Conservation (phyloP, 1,140 invertebrate species). For the Penaeus japonicus region DNA sequence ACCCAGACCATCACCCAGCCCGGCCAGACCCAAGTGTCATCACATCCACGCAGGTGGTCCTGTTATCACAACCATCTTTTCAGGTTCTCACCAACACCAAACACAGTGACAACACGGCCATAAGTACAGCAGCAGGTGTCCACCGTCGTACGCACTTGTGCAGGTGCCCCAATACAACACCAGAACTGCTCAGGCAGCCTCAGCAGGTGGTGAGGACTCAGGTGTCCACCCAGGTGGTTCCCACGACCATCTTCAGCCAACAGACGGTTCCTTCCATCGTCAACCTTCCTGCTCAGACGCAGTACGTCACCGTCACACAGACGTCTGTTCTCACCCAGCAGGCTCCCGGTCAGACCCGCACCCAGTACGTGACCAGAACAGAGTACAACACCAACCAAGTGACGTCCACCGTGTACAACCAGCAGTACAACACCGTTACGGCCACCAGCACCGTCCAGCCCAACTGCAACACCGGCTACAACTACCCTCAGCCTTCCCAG, state of each 20-base stretch:
- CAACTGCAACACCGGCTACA: constrained; percentile 42
- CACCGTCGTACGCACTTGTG: constrained; percentile 37
- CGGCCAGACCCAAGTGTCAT: constrained; percentile 34
- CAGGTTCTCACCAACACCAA: constrained; percentile 42
- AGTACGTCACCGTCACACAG: constrained; percentile 34
- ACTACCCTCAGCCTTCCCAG: constrained; percentile 28
- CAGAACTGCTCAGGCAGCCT: constrained; percentile 25
- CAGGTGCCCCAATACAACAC: constrained; percentile 51
- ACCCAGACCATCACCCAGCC: constrained; percentile 25
- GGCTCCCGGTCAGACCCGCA: constrained; percentile 38
- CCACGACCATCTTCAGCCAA: constrained; percentile 40
- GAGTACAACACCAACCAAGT: constrained; percentile 48
- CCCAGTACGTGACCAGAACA: constrained; percentile 35
- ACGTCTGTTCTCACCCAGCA: constrained; percentile 33
- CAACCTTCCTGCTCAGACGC: constrained; percentile 30
- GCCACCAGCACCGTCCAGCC: constrained; percentile 34
- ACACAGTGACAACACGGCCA: constrained; percentile 44
- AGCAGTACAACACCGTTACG: constrained; percentile 41
- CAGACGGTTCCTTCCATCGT: constrained; percentile 18
- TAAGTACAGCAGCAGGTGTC: constrained; percentile 20
- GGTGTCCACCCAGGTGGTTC: constrained; percentile 40
- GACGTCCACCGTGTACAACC: constrained; percentile 38
- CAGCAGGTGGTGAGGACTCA: constrained; percentile 31
- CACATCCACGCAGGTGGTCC: constrained; percentile 40
- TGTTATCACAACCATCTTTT: constrained; percentile 41